A percentile compares a stretch with the other conserved stretches of the same genome.
phyloP scores from a whole-genome alignment of 2,113 vertebrate species.

The Holacanthus passer region DNA sequence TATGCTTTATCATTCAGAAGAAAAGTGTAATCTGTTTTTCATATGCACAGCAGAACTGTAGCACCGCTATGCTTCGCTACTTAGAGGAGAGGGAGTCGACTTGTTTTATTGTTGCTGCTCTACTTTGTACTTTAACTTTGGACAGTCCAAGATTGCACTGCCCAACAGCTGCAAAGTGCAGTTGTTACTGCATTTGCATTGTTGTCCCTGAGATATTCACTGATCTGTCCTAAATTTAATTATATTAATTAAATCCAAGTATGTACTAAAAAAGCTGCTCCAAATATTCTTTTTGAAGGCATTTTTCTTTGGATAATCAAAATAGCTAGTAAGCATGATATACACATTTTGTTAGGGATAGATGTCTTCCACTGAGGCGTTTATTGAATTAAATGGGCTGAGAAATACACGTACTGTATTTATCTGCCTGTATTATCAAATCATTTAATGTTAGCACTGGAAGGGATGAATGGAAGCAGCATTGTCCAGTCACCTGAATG shows the following conservation, averaged over 20 bases:
- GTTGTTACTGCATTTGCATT: constrained; percentile 35
- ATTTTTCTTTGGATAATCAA: constrained; percentile 23
- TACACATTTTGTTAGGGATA: not conserved
- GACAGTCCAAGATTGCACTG: constrained; percentile 47
- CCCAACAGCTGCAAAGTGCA: constrained; percentile 39
- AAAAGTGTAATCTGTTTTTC: constrained; percentile 65
- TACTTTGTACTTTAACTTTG: constrained; percentile 48
- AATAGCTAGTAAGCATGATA: constrained; percentile 21
- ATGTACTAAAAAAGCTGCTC: constrained; percentile 38
- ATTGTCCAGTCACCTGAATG: constrained; percentile 25
- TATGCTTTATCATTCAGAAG: constrained; percentile 59
- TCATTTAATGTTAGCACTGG: constrained; percentile 8
- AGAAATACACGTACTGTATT: constrained; percentile 11
- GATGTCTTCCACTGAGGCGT: constrained; percentile 14
- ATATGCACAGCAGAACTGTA: constrained; percentile 76
- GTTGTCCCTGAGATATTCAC: constrained; percentile 28
- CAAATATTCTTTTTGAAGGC: constrained; percentile 30
- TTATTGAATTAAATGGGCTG: not conserved
- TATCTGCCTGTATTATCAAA: not conserved
- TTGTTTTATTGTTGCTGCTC: constrained; percentile 61
- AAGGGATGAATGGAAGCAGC: constrained; percentile 26
- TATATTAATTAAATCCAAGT: constrained; percentile 39
- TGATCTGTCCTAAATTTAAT: constrained; percentile 37
- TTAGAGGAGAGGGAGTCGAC: constrained; percentile 14
- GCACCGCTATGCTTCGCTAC: constrained; percentile 65